Conservation (phyloP, 2,797 vertebrate genomes). For the Centropyge bicolor region DNA sequence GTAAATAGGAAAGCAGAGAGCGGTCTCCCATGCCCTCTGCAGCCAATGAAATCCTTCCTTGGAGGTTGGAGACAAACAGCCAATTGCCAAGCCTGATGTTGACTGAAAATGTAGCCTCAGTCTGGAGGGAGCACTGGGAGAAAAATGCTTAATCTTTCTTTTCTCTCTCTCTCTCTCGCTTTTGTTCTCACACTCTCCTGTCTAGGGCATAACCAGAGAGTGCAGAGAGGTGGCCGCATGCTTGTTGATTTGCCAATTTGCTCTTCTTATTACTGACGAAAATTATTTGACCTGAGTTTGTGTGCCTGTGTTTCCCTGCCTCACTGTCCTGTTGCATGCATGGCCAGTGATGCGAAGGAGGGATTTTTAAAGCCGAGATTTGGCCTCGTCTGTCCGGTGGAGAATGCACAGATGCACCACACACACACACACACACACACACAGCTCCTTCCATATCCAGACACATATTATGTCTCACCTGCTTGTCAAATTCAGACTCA, state of each 20-base stretch:
- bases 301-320: slow-evolving; percentile 11
- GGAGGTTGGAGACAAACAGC: slow-evolving; percentile 73
- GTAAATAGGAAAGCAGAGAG: slow-evolving; percentile 82
- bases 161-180: slow-evolving; percentile 3
- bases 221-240: slow-evolving; percentile 40
- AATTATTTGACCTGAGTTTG: slow-evolving; percentile 38
- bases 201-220: slow-evolving; percentile 41
- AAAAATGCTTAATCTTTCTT: slow-evolving; percentile 51
- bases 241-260: slow-evolving; percentile 58
- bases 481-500: slow-evolving; percentile 7
- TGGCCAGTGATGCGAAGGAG: slow-evolving; percentile 20
- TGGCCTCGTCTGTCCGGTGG: background rate
- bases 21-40: slow-evolving; percentile 73
- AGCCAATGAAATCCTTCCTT: slow-evolving; percentile 77
- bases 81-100: slow-evolving; percentile 71
- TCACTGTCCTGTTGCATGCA: slow-evolving; percentile 19
- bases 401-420: slow-evolving; percentile 21
- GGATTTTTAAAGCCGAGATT: slow-evolving; percentile 21
- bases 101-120: slow-evolving; percentile 58
- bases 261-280: slow-evolving; percentile 40
- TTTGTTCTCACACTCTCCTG: slow-evolving; percentile 43
- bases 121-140: slow-evolving; percentile 44
- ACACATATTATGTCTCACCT: background rate
- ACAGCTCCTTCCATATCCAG: background rate
- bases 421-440: background rate